phyloP scores from a whole-genome alignment of 2,113 vertebrate genomes.

The Bos indicus region DNA sequence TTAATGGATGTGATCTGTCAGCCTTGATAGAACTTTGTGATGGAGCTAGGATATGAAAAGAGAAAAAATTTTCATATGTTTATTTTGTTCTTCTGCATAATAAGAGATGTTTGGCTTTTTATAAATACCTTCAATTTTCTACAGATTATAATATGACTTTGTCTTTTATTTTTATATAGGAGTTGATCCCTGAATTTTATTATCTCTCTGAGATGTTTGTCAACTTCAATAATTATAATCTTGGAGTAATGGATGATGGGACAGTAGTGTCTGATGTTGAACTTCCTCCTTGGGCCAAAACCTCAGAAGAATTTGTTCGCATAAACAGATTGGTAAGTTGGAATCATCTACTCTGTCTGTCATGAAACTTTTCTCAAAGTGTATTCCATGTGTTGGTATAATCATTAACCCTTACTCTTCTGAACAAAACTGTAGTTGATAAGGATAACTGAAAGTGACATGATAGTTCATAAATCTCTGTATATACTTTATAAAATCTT shows the following conservation, averaged over 20 bases:
- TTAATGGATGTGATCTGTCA: not conserved
- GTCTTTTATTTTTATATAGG: constrained; percentile 84
- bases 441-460: not conserved
- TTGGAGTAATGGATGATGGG: constrained; percentile 98
- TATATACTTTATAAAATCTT: not conserved
- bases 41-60: not conserved
- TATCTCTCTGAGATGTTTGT: constrained; percentile 99
- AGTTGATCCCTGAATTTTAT: constrained; percentile 99
- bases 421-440: not conserved
- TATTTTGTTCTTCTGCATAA: not conserved
- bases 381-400: constrained; percentile 41
- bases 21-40: not conserved
- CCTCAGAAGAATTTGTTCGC: constrained; percentile 96
- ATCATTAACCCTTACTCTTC: constrained; percentile 42
- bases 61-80: not conserved
- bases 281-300: constrained; percentile 99
- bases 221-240: constrained; percentile 95
- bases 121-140: not conserved
- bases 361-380: constrained; percentile 24
- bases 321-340: constrained; percentile 94
- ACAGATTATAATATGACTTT: constrained; percentile 60
- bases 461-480: not conserved
- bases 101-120: constrained; percentile 21
- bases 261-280: constrained; percentile 95
- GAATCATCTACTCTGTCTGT: constrained; percentile 57